Conservation (phyloP, 2,888 invertebrate genomes). For the Agrotis clavis region DNA sequence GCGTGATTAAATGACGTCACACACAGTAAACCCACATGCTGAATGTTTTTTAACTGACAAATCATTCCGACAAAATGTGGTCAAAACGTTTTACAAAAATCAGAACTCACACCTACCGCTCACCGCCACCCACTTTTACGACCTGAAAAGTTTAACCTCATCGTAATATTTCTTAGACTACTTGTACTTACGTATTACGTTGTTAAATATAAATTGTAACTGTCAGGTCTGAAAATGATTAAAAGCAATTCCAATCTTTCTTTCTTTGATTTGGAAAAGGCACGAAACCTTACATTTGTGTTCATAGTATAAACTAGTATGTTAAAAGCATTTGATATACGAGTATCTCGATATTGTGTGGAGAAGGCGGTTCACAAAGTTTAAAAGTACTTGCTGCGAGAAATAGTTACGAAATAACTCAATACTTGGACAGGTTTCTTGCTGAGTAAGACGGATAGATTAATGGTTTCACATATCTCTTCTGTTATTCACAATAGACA, state of each 20-base stretch:
- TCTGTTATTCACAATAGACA: constrained; percentile 66
- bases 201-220: constrained; percentile 17
- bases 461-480: constrained; percentile 66
- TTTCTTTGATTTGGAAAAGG: constrained; percentile 8
- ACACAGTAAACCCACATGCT: constrained; percentile 68
- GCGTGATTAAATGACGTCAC: constrained; percentile 80
- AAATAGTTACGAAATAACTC: constrained; percentile 61
- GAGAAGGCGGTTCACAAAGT: constrained; percentile 46
- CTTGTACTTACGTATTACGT: constrained; percentile 15
- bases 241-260: background rate
- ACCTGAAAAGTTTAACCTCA: constrained; percentile 14
- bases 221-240: constrained; percentile 1
- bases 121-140: constrained; percentile 8
- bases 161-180: constrained; percentile 20
- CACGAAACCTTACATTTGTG: background rate
- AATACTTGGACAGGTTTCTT: constrained; percentile 62
- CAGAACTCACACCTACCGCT: constrained; percentile 12
- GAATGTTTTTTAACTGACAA: constrained; percentile 62
- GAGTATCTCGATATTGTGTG: constrained; percentile 12
- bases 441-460: constrained; percentile 63
- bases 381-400: constrained; percentile 59
- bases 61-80: constrained; percentile 43
- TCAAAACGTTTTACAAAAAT: constrained; percentile 42
- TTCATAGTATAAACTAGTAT: constrained; percentile 6
- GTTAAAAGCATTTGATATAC: background rate